Evolutionary conservation across 2,113 vertebrate genomes (phyloP).

Genomic region (Grus americana): DNA sequence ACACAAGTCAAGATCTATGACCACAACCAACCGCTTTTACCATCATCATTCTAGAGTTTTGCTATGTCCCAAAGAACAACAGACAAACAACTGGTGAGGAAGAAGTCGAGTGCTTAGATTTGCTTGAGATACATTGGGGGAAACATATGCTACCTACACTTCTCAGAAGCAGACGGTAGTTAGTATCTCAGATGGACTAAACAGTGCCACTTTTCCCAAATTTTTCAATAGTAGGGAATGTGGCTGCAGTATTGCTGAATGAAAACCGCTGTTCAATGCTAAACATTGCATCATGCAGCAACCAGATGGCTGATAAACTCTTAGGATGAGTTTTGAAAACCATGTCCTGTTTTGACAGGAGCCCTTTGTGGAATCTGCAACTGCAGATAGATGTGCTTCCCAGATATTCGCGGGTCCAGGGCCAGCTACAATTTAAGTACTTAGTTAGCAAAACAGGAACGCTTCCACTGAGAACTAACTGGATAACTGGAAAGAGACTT

Average conservation of each 20-base stretch:
- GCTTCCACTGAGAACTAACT: background rate
- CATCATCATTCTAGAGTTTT: background rate
- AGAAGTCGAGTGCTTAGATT: background rate
- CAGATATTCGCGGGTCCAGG: background rate
- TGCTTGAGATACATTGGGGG: background rate
- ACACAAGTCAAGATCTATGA: background rate
- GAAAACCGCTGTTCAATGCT: background rate
- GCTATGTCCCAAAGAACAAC: background rate
- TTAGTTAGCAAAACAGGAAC: background rate
- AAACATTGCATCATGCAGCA: background rate
- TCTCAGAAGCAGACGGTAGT: background rate
- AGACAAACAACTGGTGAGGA: background rate
- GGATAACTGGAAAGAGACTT: background rate
- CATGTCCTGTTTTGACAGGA: conserved; percentile 12
- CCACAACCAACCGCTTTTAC: background rate
- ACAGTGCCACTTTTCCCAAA: background rate
- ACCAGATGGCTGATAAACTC: background rate
- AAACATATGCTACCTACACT: background rate
- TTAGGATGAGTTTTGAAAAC: conserved; percentile 25
- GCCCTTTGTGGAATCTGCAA: background rate
- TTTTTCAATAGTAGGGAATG: background rate
- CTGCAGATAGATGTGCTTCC: background rate
- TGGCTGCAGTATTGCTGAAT: background rate
- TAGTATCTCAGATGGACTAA: background rate
- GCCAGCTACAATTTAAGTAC: background rate